Conservation (phyloP, 2,113 vertebrate species). For the Nerophis ophidion region DNA sequence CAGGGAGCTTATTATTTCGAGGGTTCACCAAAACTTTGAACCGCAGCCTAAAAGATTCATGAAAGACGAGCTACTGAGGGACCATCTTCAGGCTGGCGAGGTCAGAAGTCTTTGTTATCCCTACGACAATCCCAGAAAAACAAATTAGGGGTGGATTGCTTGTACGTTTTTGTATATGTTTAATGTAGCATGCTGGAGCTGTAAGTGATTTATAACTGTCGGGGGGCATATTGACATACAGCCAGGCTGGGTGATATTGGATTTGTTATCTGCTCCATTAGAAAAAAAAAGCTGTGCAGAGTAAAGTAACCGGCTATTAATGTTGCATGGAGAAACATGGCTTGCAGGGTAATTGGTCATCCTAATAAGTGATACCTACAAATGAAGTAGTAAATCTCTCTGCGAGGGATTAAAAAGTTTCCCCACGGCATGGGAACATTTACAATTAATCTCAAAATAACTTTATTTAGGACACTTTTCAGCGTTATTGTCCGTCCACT, state of each 20-base stretch:
- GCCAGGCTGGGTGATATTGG: conserved; percentile 10
- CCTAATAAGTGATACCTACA: conserved; percentile 13
- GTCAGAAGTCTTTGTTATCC: conserved; percentile 66
- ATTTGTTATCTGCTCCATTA: conserved; percentile 8
- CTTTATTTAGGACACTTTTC: conserved; percentile 10
- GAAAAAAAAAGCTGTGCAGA: conserved; percentile 3
- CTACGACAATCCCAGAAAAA: conserved; percentile 63
- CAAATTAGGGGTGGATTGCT: conserved; percentile 53
- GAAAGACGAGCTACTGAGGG: conserved; percentile 56
- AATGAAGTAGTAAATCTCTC: conserved; percentile 3
- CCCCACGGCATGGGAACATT: background rate
- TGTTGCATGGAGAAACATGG: background rate
- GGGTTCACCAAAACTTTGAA: conserved; percentile 68
- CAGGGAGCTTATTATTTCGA: conserved; percentile 71
- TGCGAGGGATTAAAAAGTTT: conserved; percentile 13
- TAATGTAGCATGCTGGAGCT: conserved; percentile 22
- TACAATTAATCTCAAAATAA: conserved; percentile 9
- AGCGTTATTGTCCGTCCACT: conserved; percentile 23
- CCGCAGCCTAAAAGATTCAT: conserved; percentile 72
- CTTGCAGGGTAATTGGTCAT: conserved; percentile 13
- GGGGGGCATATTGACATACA: conserved; percentile 12
- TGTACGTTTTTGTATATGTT: conserved; percentile 36
- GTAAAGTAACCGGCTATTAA: conserved; percentile 12
- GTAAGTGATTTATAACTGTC: conserved; percentile 22
- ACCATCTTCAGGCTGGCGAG: conserved; percentile 54